Base-by-base conservation (phyloP, 1,140 invertebrate species). In the Arion vulgaris region DNA sequence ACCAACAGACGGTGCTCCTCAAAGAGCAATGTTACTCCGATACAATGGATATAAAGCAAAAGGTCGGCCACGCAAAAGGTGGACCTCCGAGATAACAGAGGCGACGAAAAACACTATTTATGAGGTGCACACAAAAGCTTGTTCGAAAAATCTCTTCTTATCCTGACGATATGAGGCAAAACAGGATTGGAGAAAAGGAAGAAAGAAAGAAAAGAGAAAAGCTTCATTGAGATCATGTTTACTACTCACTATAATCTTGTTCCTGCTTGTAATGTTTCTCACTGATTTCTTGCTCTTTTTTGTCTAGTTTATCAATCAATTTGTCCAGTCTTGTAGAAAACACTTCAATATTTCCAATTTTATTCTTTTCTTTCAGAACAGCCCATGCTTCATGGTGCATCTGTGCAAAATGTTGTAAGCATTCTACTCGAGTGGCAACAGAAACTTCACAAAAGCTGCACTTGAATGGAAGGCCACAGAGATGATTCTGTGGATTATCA, bases 371-470 rank as follows among this genome's bases (percentile, higher is more conserved):
- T 76, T 88, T 86, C 1, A 92, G 83, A 15, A 86, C 85, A 5
- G 74, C 94, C 88, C 92, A 92, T 74, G 92, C 90, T 23, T 84
- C 84, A 0, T 94, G 90, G 86, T 98, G 97, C 49, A 91, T 92
- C 7, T 94, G 92, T 81, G 95, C 95, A 81, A 97, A 95, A 89
- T 98, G 97, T 28, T 95, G 94, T 39, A 98, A 92, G 49, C 96
- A 96, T 15, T 95, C 95, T 76, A 95, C 93, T 0, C 97, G 93
- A 41, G 96, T 95, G 0, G 94, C 93, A 88, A 96, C 98, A 0
- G 96, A 96, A 19, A 94, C 95, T 86, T 98, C 97, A 90, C 97
- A 98, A 0, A 98, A 93, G 91, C 98, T 96, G 89, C 97, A 99
- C 90, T 97, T 97, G 93, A 96, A 98, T 0, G 96, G 96, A 39